Percentiles rank a stretch among this genome's conserved stretches.
Conservation (phyloP, 2,113 vertebrate species). For the Galemys pyrenaicus region DNA sequence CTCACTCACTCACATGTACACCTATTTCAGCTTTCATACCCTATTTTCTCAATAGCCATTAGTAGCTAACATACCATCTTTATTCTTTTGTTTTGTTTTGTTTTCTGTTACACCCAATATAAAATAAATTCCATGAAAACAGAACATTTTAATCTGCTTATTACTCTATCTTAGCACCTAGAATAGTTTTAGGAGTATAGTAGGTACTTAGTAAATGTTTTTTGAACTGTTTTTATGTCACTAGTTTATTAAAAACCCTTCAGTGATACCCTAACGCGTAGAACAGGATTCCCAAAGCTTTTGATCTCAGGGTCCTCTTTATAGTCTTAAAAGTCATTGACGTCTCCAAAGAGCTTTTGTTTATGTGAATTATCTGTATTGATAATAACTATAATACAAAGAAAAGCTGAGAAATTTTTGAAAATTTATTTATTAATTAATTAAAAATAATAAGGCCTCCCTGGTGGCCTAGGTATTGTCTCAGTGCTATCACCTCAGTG, state of each 20-base stretch:
- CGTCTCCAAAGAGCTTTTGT: neutral
- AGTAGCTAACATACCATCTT: neutral
- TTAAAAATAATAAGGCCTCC: neutral
- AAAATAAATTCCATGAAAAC: neutral
- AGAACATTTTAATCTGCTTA: conserved; percentile 13
- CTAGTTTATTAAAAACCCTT: conserved; percentile 26
- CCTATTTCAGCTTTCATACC: neutral
- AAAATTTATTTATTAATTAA: neutral
- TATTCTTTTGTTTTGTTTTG: neutral
- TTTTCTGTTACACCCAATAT: neutral
- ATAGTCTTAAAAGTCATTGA: conserved; percentile 20
- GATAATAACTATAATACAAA: neutral
- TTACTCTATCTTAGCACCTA: neutral
- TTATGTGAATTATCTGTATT: neutral
- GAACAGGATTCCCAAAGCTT: neutral
- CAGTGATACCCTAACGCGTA: neutral
- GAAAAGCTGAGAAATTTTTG: neutral
- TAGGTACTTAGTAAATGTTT: conserved; percentile 14
- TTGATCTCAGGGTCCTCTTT: neutral
- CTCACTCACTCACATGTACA: neutral
- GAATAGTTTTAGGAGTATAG: neutral
- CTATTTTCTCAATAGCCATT: neutral
- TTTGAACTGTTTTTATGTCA: neutral
- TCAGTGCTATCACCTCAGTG: too few relatives aligned
- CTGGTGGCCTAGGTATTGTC: too few relatives aligned